Base-by-base conservation (phyloP, 2,888 invertebrate species). In the Leptinotarsa peninsularis region DNA sequence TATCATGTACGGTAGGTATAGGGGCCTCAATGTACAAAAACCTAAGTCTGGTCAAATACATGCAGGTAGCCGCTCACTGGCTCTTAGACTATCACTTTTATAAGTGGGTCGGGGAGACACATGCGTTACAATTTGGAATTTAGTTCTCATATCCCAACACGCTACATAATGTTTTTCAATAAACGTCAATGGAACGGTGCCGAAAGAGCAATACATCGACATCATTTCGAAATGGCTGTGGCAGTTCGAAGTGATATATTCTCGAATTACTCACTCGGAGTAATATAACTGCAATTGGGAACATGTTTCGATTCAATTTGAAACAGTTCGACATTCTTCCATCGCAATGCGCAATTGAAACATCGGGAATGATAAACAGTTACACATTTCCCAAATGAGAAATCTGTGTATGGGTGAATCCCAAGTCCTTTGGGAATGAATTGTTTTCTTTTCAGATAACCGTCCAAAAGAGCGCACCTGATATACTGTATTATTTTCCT, bases 291-390 rank as follows among this genome's bases (percentile, higher is more conserved):
- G 63, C 63, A 63, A 63, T 43, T 27, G 63, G 63, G 43, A n/a
- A 63, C 63, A 63, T 43, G 63, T 43, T 18, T 17, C 33, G 43
- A 63, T n/a, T 63, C 63, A 63, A 63, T 63, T 33, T 15, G 7
- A 43, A n/a, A 43, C 63, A 63, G 63, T 33, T 63, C 33, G 17
- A n/a, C 43, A 63, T 63, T 63, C 63, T 63, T 43, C 27, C 63
- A 63, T 17, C 33, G 63, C n/a, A 33, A 63, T 43, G 63, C 33
- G 17, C 63, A 33, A 43, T 63, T 63, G 63, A 63, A 63, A 63
- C 63, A 63, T 43, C 63, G 33, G 14, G 63, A 43, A 63, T 63
- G 63, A 63, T 63, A 63, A 63, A 63, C 63, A 63, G 63, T n/a
- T 33, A 3, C n/a, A 33, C 43, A 43, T 63, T 63, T 43, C 63